Evolutionary conservation across 2,888 invertebrate species (phyloP).

Genomic region (Sesia bembeciformis): DNA sequence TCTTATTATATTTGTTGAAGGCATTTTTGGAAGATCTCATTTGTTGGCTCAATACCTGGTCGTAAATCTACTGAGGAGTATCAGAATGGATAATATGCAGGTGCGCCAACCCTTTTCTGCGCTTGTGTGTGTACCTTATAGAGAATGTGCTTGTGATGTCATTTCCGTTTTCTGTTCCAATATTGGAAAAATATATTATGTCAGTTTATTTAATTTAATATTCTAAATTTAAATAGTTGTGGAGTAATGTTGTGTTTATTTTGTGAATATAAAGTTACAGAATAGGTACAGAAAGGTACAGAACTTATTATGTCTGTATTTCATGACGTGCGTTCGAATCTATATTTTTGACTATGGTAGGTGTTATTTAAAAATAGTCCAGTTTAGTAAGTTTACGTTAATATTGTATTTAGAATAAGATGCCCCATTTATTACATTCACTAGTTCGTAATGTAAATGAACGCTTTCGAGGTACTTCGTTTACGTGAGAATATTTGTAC

Average conservation of each 20-base stretch:
- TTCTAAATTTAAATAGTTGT: too few relatives aligned
- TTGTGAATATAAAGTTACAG: too few relatives aligned
- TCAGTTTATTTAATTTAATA: too few relatives aligned
- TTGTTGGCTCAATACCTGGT: constrained; percentile 66
- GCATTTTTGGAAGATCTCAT: constrained; percentile 65
- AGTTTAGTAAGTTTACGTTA: constrained; percentile 42
- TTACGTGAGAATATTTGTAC: constrained; percentile 73
- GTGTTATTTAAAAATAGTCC: constrained; percentile 20
- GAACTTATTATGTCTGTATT: too few relatives aligned
- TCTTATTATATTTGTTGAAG: constrained; percentile 68
- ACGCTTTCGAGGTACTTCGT: constrained; percentile 63
- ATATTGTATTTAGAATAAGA: constrained; percentile 59
- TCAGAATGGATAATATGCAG: constrained; percentile 53
- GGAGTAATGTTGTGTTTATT: too few relatives aligned
- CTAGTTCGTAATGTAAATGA: constrained; percentile 58
- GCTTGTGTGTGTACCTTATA: too few relatives aligned
- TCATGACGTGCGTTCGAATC: too few relatives aligned
- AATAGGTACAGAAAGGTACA: too few relatives aligned
- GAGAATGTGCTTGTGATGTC: too few relatives aligned
- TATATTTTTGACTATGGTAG: too few relatives aligned
- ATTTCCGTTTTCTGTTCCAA: too few relatives aligned
- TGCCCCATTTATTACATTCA: constrained; percentile 71
- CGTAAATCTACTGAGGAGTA: constrained; percentile 61
- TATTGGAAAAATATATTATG: too few relatives aligned
- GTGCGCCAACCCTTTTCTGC: constrained; percentile 48